phyloP scores from a whole-genome alignment of 1,140 invertebrate genomes.

The Galendromus occidentalis region DNA sequence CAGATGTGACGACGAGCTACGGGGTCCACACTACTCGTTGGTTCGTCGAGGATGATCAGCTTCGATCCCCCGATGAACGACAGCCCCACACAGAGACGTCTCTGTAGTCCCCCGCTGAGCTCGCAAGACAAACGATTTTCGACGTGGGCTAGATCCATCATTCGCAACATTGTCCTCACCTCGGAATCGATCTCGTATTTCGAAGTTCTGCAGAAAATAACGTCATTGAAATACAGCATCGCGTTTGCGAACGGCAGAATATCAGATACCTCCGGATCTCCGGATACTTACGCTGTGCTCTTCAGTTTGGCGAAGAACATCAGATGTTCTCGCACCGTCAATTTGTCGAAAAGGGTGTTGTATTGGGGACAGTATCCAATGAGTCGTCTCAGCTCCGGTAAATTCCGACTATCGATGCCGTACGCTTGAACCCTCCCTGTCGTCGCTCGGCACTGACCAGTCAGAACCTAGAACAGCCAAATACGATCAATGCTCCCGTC shows the following conservation, averaged over 20 bases:
- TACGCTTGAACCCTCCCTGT: slow-evolving; percentile 25
- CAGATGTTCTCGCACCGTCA: slow-evolving; percentile 24
- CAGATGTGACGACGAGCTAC: slow-evolving; percentile 67
- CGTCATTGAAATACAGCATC: background rate
- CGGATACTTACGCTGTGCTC: slow-evolving; percentile 22
- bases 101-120: slow-evolving; percentile 31
- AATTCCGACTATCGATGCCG: slow-evolving; percentile 23
- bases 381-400: slow-evolving; percentile 18
- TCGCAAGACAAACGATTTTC: slow-evolving; percentile 20
- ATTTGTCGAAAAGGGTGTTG: slow-evolving; percentile 30
- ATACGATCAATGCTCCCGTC: no score
- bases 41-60: slow-evolving; percentile 49
- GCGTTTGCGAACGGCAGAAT: background rate
- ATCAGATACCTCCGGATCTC: no score
- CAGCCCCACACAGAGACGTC: slow-evolving; percentile 32
- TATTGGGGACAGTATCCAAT: slow-evolving; percentile 34
- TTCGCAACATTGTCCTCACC: slow-evolving; percentile 20
- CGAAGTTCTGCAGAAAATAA: background rate
- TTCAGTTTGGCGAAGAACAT: slow-evolving; percentile 21
- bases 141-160: slow-evolving; percentile 19
- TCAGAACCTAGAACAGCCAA: slow-evolving; percentile 26
- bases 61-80: slow-evolving; percentile 33
- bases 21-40: slow-evolving; percentile 86
- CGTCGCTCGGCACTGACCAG: slow-evolving; percentile 27
- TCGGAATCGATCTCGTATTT: background rate